A percentile compares a stretch with the other conserved stretches of the same genome.
Evolutionary conservation across 2,113 vertebrate species (phyloP).

Genomic region (Ptychochromis oligacanthus): DNA sequence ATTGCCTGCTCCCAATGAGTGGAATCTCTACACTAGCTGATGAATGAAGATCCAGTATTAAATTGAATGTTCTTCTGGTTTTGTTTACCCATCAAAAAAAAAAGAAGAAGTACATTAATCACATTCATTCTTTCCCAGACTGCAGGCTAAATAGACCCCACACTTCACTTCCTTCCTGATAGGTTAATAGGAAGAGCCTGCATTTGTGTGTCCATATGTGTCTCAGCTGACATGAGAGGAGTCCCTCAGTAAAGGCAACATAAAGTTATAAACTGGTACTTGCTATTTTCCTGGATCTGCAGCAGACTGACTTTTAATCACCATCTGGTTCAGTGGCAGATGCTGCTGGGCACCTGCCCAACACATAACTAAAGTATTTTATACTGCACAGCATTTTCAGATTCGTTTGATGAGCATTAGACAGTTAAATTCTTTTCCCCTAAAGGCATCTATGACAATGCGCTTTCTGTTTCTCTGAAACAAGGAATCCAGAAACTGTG

Average conservation of each 20-base stretch:
- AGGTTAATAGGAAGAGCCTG: slow-evolving; percentile 8
- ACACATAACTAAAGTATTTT: background rate
- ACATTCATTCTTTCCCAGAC: slow-evolving; percentile 30
- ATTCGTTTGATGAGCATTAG: background rate
- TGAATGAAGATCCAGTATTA: slow-evolving; percentile 15
- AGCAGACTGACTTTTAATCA: slow-evolving; percentile 30
- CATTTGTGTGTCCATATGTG: background rate
- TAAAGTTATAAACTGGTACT: background rate
- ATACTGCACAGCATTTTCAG: background rate
- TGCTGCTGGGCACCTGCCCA: slow-evolving; percentile 11
- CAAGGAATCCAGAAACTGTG: background rate
- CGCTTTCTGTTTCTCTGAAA: slow-evolving; percentile 11
- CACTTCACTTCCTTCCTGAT: slow-evolving; percentile 48
- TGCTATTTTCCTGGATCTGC: background rate
- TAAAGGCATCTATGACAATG: background rate
- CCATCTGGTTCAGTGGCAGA: slow-evolving; percentile 8
- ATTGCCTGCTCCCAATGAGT: background rate
- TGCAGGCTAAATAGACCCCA: slow-evolving; percentile 24
- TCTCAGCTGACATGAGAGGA: background rate
- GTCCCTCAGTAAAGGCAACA: background rate
- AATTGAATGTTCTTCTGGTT: slow-evolving; percentile 24
- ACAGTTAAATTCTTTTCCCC: background rate
- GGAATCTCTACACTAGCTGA: background rate
- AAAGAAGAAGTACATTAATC: slow-evolving; percentile 57
- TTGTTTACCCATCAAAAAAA: slow-evolving; percentile 53